Base-by-base conservation (phyloP, 2,797 vertebrate genomes). In the Cheirogaleus major region DNA sequence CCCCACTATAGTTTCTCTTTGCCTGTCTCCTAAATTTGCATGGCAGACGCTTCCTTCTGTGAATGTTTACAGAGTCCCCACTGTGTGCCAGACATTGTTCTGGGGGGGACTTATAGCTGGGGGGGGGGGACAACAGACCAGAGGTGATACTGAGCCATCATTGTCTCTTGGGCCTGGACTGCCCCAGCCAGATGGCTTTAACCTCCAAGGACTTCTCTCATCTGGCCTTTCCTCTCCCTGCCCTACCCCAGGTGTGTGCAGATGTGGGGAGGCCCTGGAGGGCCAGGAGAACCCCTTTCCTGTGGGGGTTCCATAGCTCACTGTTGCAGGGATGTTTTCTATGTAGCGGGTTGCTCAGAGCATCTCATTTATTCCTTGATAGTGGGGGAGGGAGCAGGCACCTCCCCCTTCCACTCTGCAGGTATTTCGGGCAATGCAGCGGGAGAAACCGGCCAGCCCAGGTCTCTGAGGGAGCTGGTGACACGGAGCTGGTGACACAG, bases 41-140 rank as follows among this genome's bases (percentile, higher is more conserved):
- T 20, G 57, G 41, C 41, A 69, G 95, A 45, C 76, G 69, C 73
- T 67, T 45, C 61, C 88, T 92, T 57, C 87, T 89, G 1, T 48
- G 83, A 43, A 23, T 61, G 41, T 45, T 69, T 48, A n/a, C 61
- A 10, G 92, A 72, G 78, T 27, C 13, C 75, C 73, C 55, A 35
- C 57, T 11, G 4, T 17, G 43, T 17, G 52, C 59, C 61, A 20
- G 30, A 23, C 59, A 20, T 35, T 85, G 55, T 70, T 35, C 63
- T 25, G 9, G 45, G 61, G n/a, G 3, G 20, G 15, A 50, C 38
- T 38, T 38, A 38, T 38, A 38, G 32, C 1, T 41, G 27, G 55
- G 48, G 48, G 3, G 48, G 48, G 17, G 12, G 30, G 89, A 25
- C 15, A 30, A 25, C 15, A 30, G 78, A 41, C 45, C 25, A 65